phyloP scores from a whole-genome alignment of 2,888 invertebrate species.

The Chironomus tentans region DNA sequence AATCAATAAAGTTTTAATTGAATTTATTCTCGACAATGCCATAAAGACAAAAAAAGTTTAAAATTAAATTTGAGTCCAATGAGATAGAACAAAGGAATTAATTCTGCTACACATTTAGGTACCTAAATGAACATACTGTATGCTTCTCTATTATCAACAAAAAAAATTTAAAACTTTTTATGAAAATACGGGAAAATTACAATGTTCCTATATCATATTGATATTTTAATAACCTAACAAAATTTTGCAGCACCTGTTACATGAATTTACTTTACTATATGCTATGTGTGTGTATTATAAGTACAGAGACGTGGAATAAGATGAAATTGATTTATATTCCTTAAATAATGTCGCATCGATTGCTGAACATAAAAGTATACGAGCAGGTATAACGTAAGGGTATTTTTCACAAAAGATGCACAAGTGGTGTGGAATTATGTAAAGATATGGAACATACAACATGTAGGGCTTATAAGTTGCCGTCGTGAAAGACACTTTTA shows the following conservation, averaged over 20 bases:
- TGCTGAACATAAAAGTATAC: background rate
- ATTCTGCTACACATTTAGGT: no score
- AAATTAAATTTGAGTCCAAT: no score
- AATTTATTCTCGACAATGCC: no score
- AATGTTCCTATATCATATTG: slow-evolving; percentile 1
- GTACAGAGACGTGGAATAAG: background rate
- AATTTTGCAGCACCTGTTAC: slow-evolving; percentile 22
- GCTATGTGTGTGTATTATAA: background rate
- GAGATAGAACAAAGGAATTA: no score
- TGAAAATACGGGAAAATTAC: background rate
- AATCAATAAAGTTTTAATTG: no score
- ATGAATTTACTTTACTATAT: background rate
- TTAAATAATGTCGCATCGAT: slow-evolving; percentile 3
- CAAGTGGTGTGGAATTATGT: no score
- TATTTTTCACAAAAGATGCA: background rate
- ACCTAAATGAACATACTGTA: no score
- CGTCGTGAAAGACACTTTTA: background rate
- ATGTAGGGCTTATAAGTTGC: no score
- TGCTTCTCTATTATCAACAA: background rate
- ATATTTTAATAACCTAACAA: slow-evolving; percentile 23
- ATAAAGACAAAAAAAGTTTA: no score
- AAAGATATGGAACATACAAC: no score
- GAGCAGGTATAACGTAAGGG: background rate
- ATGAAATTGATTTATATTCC: slow-evolving; percentile 15
- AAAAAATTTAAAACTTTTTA: background rate